Percentiles rank a stretch among this genome's conserved stretches.
phyloP scores from a whole-genome alignment of 2,888 invertebrate species.

The Fragum whitleyi region DNA sequence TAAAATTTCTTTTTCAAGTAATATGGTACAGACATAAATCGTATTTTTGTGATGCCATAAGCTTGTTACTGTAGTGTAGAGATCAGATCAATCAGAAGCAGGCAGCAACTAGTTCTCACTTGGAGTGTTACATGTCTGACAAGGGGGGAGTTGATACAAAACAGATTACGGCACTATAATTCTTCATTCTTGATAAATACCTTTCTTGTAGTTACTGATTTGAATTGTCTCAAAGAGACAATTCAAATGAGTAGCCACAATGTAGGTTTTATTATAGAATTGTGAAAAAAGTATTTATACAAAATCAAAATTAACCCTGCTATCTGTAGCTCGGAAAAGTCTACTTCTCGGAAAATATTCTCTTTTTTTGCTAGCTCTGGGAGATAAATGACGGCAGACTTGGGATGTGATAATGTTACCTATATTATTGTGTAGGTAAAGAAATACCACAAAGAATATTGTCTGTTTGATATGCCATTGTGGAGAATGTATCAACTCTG shows the following conservation, averaged over 20 bases:
- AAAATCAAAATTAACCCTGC: neutral
- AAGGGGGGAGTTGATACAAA: no score
- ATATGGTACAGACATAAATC: no score
- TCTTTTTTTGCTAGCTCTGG: neutral
- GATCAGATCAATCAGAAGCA: constrained; percentile 10
- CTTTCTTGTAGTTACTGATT: neutral
- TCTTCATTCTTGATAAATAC: neutral
- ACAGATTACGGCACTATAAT: no score
- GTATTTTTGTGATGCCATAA: neutral
- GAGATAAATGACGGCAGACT: neutral
- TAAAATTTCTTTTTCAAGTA: no score
- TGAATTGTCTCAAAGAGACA: neutral
- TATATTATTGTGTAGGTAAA: neutral
- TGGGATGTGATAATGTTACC: constrained; percentile 4
- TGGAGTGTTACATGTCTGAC: neutral
- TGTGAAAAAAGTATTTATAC: neutral
- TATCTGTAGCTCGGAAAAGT: neutral
- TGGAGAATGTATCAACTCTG: no score
- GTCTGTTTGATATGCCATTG: no score
- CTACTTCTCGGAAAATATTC: neutral
- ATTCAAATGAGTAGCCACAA: neutral
- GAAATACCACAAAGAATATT: neutral
- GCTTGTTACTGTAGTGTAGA: neutral
- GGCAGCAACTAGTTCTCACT: neutral
- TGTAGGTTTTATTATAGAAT: neutral